These are phyloP conservation scores for Arrhamphus sclerolepis DNA, from an alignment of 2,797 vertebrate species.

Conservation along the genomic window DNA sequence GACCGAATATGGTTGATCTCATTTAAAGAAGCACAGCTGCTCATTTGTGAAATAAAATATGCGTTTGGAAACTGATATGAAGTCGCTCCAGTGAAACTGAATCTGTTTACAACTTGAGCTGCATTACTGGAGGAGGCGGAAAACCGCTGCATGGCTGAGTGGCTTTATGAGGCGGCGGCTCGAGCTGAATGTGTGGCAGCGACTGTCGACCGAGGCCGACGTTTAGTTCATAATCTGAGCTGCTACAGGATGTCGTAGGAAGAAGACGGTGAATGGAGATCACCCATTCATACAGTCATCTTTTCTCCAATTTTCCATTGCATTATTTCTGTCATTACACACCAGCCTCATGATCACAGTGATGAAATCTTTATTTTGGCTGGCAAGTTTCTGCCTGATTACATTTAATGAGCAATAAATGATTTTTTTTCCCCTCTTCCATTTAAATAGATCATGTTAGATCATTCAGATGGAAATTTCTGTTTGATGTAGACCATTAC, in stretches of 20 bases:
- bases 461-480: conserved; percentile 42
- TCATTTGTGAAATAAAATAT: conserved; percentile 59
- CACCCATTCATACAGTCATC: conserved; percentile 75
- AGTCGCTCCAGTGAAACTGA: conserved; percentile 62
- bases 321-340: conserved; percentile 73
- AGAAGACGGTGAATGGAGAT: conserved; percentile 69
- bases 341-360: conserved; percentile 71
- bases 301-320: conserved; percentile 72
- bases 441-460: conserved; percentile 64
- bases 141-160: conserved; percentile 51
- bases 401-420: conserved; percentile 75
- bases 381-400: conserved; percentile 74
- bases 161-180: conserved; percentile 56
- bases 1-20: conserved; percentile 19
- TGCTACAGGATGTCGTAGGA: conserved; percentile 68
- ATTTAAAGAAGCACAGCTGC: conserved; percentile 50
- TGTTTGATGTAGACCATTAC: conserved; percentile 65
- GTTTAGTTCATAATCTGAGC: conserved; percentile 62
- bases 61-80: conserved; percentile 24
- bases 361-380: conserved; percentile 79
- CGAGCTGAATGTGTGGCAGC: conserved; percentile 58
- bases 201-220: conserved; percentile 54
- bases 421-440: conserved; percentile 55
- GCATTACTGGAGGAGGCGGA: no score
- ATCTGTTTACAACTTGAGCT: conserved; percentile 52